A percentile compares a stretch with the other conserved stretches of the same genome.
phyloP scores from a whole-genome alignment of 2,888 invertebrate genomes.

The Belgica antarctica region DNA sequence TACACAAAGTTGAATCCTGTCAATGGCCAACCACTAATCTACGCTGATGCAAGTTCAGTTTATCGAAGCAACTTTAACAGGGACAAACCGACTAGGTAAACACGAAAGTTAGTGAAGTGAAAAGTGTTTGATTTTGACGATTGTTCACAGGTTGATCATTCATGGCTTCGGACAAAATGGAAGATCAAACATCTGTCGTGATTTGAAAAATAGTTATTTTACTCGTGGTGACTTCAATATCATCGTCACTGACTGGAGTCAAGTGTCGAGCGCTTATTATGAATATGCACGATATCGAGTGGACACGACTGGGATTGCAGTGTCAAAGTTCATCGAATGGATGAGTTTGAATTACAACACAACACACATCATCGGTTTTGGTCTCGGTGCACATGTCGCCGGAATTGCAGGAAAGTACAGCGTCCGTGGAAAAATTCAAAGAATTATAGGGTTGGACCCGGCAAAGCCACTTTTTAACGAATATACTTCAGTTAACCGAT shows the following conservation, averaged over 20 bases:
- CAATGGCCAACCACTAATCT: background rate
- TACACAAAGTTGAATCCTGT: conserved; percentile 20
- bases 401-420: conserved; percentile 38
- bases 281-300: conserved; percentile 50
- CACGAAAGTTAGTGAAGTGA: background rate
- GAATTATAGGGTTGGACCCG: conserved; percentile 33
- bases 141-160: conserved; percentile 17
- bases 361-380: background rate
- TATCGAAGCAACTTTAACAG: background rate
- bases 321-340: conserved; percentile 50
- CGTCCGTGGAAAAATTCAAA: background rate
- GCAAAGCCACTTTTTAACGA: conserved; percentile 9
- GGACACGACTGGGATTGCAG: conserved; percentile 49
- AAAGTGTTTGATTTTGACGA: background rate
- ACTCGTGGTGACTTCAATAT: conserved; percentile 44
- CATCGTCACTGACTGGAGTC: conserved; percentile 52
- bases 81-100: conserved; percentile 10
- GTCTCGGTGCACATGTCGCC: conserved; percentile 37
- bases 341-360: conserved; percentile 45
- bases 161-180: conserved; percentile 26
- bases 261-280: conserved; percentile 50
- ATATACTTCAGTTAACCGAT: background rate
- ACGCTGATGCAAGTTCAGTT: background rate
- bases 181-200: conserved; percentile 49
- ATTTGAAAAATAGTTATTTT: conserved; percentile 47